Percentiles rank a stretch among this genome's conserved stretches.
Conservation (phyloP, 2,888 invertebrate genomes). For the Pyrrhosoma nymphula region DNA sequence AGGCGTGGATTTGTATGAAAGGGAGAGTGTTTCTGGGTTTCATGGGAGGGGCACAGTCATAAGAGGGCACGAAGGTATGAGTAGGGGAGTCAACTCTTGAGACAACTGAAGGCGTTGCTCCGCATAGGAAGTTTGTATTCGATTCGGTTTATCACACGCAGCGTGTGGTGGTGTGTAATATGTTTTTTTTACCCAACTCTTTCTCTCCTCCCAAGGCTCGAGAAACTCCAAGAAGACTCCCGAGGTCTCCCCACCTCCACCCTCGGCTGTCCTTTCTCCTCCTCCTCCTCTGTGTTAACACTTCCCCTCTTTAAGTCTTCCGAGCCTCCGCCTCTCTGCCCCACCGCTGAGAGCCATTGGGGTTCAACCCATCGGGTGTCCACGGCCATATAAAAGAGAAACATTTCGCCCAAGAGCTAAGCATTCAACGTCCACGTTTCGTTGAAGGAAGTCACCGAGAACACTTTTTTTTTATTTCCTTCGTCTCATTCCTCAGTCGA, state of each 20-base stretch:
- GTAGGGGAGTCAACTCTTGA: background rate
- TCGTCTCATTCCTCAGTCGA: no score
- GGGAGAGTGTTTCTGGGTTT: background rate
- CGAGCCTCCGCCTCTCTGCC: background rate
- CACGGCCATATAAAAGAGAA: slow-evolving; percentile 45
- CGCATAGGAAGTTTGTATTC: slow-evolving; percentile 64
- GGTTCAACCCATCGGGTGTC: slow-evolving; percentile 22
- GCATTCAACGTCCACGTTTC: background rate
- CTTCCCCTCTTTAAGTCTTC: background rate
- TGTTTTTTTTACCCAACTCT: background rate
- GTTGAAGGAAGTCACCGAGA: background rate
- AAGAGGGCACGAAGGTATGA: background rate
- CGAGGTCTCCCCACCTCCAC: background rate
- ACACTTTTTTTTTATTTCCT: background rate
- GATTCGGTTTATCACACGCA: slow-evolving; percentile 58
- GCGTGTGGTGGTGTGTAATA: slow-evolving; percentile 17
- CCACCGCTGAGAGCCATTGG: background rate
- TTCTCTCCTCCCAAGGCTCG: background rate
- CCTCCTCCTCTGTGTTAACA: background rate
- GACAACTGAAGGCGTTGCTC: slow-evolving; percentile 57
- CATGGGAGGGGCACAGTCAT: background rate
- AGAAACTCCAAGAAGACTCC: slow-evolving; percentile 23
- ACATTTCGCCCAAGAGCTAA: background rate
- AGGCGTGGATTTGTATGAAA: background rate
- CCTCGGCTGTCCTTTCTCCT: background rate